A percentile compares a stretch with the other conserved stretches of the same genome.
Evolutionary conservation across 2,888 invertebrate species (phyloP).

Genomic region (Rosalia funebris): DNA sequence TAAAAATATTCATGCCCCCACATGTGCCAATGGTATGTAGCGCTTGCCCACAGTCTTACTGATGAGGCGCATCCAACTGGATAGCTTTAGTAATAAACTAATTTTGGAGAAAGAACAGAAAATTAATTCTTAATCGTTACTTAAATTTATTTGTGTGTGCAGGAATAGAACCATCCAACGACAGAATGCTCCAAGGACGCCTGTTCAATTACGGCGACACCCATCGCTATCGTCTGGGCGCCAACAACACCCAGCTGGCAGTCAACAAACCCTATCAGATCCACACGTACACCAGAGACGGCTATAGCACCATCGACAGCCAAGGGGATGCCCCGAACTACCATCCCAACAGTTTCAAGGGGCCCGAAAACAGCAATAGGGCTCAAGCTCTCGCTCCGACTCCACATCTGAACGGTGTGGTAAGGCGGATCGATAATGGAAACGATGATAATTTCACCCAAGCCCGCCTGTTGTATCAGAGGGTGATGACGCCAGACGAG

Average conservation of each 20-base stretch:
- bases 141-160: constrained; percentile 7
- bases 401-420: constrained; percentile 76
- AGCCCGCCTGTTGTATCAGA: constrained; percentile 65
- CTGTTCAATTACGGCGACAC: constrained; percentile 92
- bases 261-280: constrained; percentile 91
- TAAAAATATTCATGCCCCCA: no score
- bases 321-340: constrained; percentile 94
- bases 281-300: constrained; percentile 89
- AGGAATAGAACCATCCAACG: constrained; percentile 92
- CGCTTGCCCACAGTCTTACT: no score
- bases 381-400: constrained; percentile 71
- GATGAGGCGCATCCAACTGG: no score
- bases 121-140: no score
- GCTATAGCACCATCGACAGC: constrained; percentile 71
- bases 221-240: constrained; percentile 88
- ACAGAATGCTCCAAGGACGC: constrained; percentile 91
- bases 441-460: constrained; percentile 94
- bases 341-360: constrained; percentile 95
- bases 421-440: constrained; percentile 80
- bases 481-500: constrained; percentile 75
- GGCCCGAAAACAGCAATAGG: constrained; percentile 78
- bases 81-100: no score
- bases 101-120: no score
- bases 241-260: constrained; percentile 90
- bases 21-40: no score